Base-by-base conservation (phyloP, 1,140 invertebrate species). In the Polypedilum vanderplanki region DNA sequence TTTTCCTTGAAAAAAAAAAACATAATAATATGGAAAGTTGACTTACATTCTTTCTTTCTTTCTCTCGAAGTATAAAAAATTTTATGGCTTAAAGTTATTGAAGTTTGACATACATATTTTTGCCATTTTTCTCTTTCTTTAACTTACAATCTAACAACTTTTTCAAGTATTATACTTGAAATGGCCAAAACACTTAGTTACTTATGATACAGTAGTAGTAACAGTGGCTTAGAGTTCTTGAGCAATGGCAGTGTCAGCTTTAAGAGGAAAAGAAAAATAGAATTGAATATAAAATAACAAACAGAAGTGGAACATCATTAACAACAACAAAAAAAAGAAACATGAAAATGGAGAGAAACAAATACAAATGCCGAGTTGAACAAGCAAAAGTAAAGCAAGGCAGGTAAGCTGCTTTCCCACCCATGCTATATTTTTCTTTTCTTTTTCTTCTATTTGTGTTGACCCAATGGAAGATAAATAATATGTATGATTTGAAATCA, bases 71-170 rank as follows among this genome's bases (percentile, higher is more conserved):
- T n/a, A n/a, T 8, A 46, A 46, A 46, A 46, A 57, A n/a, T 57
- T 57, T 57, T 57, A 57, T 57, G 46, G 12, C 46, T 57, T 57
- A 57, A 57, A 57, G 46, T 57, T 57, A 57, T 57, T 57, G 46
- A 57, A 57, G 46, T 57, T 57, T 57, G 46, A 57, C 46, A 57
- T 57, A 57, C 46, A 57, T 57, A 57, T 57, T 57, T 57, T 57
- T 57, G 8, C 41, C 40, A 41, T 41, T 41, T 46, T 15, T 57
- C 46, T 57, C 8, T 57, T 3, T 15, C 4, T n/a, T 57, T 57
- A 57, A n/a, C 3, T n/a, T 12, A 57, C 46, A 57, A n/a, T 57
- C 10, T 33, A 33, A 15, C 46, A 57, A n/a, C 46, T 57, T 57
- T 57, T 57, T n/a, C n/a, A n/a, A n/a, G n/a, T n/a, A n/a, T n/a